phyloP scores from a whole-genome alignment of 2,888 invertebrate genomes.

The Itoplectis maculator region DNA sequence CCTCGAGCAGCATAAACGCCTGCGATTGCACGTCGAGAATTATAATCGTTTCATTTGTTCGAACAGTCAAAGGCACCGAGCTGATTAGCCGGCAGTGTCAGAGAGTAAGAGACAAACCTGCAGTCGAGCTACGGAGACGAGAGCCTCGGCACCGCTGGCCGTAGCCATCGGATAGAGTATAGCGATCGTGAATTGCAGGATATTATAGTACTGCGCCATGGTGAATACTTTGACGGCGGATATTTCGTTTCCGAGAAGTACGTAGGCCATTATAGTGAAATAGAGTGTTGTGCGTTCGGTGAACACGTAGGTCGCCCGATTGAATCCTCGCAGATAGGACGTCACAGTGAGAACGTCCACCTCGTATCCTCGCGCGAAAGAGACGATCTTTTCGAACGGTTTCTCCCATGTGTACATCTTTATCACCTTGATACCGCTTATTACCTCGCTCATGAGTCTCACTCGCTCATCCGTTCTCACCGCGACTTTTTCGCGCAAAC shows the following conservation, averaged over 20 bases:
- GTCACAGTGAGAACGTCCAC: constrained; percentile 88
- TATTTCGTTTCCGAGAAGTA: constrained; percentile 86
- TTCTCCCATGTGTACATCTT: constrained; percentile 96
- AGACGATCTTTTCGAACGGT: constrained; percentile 90
- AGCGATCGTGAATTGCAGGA: constrained; percentile 89
- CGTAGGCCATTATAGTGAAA: constrained; percentile 92
- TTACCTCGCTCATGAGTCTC: constrained; percentile 92
- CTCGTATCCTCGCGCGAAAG: constrained; percentile 90
- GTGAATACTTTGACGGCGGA: constrained; percentile 90
- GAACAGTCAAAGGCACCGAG: too few species aligned
- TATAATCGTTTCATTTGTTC: too few species aligned
- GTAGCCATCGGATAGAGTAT: constrained; percentile 88
- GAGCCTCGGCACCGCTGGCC: constrained; percentile 87
- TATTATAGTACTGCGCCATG: constrained; percentile 91
- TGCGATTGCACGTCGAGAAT: neutral
- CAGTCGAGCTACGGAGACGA: constrained; percentile 88
- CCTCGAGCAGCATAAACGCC: constrained; percentile 86
- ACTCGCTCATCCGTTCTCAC: constrained; percentile 89
- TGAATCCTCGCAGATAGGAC: constrained; percentile 89
- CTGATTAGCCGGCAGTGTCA: too few species aligned
- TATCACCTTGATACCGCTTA: constrained; percentile 92
- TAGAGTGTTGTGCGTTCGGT: constrained; percentile 94
- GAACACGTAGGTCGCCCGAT: constrained; percentile 89
- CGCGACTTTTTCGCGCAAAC: constrained; percentile 85
- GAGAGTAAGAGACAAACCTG: constrained; percentile 87